Base-by-base conservation (phyloP, 2,113 vertebrate genomes). In the Rhipidura dahli region DNA sequence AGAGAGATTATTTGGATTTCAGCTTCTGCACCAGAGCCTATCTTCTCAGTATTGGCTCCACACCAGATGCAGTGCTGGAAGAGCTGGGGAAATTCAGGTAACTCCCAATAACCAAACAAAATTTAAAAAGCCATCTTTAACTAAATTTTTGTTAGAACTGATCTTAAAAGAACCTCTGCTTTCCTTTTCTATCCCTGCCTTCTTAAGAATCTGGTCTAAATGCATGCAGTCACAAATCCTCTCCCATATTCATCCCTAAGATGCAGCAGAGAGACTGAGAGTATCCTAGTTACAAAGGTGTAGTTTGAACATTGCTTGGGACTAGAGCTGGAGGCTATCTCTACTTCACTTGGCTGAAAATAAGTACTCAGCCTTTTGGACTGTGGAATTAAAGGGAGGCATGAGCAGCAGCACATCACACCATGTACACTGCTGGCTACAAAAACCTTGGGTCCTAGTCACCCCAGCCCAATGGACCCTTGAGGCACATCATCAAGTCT, bases 321-420 rank as follows among this genome's bases (percentile, higher is more conserved):
- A 89, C 81, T 87, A 47, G 33, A 91, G 87, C 81, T 89, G 84
- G 72, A 96, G 73, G 72, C 77, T 50, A 33, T 61, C 77, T 78
- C 81, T 93, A 31, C 72, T 93, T 89, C 68, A 47, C 56, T 66
- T 0, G 0, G 35, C 60, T 73, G 72, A 81, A 94, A 96, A 51
- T 42, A 65, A 83, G 28, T 59, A 87, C 83, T 70, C 66, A 66
- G 87, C 39, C 90, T 95, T 84, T 95, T 94, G 92, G 87, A 91
- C 84, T 91, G 50, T 75, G 77, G 84, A 96, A 93, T 87, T 89
- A 84, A 78, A 93, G 59, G 83, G 79, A 92, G 71, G 44, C 44
- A 88, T 3, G 51, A 89, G 61, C 56, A 84, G 92, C 65, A 78
- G 69, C 39, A 64, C 77, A 81, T 84, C 87, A 42, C 51, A 61